Evolutionary conservation across 1,140 invertebrate species (phyloP), one percentile per base, ranked within the genome.

Genomic region (Temnothorax nylanderi): DNA sequence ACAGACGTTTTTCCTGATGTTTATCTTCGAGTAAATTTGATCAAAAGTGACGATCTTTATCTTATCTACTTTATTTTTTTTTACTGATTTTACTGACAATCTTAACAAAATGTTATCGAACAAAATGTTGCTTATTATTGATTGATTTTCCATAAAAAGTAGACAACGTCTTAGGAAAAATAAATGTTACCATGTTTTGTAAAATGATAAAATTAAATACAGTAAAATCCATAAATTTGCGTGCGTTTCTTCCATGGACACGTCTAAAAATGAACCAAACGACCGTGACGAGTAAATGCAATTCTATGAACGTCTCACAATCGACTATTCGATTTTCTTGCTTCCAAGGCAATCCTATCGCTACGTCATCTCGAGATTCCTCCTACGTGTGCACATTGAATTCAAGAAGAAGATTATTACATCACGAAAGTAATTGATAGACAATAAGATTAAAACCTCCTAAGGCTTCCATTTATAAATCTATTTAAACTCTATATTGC

Each of bases 311-410:
- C 62, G 74, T 21, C 11, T 71, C 21, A 41, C 64, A 69, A 69
- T 60, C 51, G 72, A 58, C 72, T 77, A 76, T 64, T 78, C 49
- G 21, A 85, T 89, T 86, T 81, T 64, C 82, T 89, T 74, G 87
- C 51, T 86, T 49, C 21, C 88, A 89, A 89, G 88, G 87, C 21
- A 71, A 65, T 56, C 49, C 32, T 13, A 80, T 47, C 10, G 37
- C 54, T 47, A 77, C 65, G 16, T 74, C 67, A 80, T 75, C 41
- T 64, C 37, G 11, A 44, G 80, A 88, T 89, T 77, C 88, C 87
- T 75, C 82, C 88, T 86, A 89, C 87, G 37, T 88, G n/a, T 82
- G 67, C 32, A 60, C 18, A 84, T 74, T 84, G 41, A 34, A 82
- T 82, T 58, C 54, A 26, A 82, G 11, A 74, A 18, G 4, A 60